Evolutionary conservation across 2,797 vertebrate genomes (phyloP), one percentile per base, ranked within the genome.

Genomic region (Lacerta agilis): DNA sequence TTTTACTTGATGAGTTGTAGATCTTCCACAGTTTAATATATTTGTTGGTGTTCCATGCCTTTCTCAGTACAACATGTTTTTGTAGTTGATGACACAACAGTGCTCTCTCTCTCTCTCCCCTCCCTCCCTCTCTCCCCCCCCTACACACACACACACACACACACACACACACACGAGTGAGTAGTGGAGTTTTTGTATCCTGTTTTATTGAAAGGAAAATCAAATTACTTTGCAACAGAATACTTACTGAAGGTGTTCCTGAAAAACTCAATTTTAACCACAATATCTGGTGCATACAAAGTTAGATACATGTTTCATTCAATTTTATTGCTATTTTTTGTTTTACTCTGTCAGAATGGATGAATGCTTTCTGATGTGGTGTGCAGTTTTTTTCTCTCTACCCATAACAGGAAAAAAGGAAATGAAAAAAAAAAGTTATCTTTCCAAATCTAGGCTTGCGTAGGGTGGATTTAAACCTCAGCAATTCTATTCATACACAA

Each of bases 21-120:
- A 58, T 41, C 83, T 76, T 29, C 10, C 36, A 69, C 10, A 17
- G 67, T 27, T 82, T 43, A 15, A 43, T 82, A 25, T 8, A 3
- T 45, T 2, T 66, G 3, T 82, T 64, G 10, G 13, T 41, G 64
- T 87, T 81, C 13, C 66, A 75, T 41, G 2, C 33, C 69, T 89
- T 20, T 11, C 49, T 92, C 92, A 92, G 90, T 67, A 93, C 90
- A 93, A 91, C 91, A 29, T n/a, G n/a, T 75, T 75, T 82, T 94
- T 94, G 75, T 82, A 89, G 69, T 85, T 91, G 91, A 69, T 93
- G 90, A 95, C 61, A 90, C 86, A 87, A 55, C 66, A 90, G 91
- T 87, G 85, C 86, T 86, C 92, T 85, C 86, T 93, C 93, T 93
- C 87, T 15, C 49, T 15, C 13, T 15, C 49, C 43, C 11, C 45